Percentiles rank a stretch among this genome's conserved stretches.
phyloP scores from a whole-genome alignment of 2,797 vertebrate genomes.

The Hoplostethus atlanticus region DNA sequence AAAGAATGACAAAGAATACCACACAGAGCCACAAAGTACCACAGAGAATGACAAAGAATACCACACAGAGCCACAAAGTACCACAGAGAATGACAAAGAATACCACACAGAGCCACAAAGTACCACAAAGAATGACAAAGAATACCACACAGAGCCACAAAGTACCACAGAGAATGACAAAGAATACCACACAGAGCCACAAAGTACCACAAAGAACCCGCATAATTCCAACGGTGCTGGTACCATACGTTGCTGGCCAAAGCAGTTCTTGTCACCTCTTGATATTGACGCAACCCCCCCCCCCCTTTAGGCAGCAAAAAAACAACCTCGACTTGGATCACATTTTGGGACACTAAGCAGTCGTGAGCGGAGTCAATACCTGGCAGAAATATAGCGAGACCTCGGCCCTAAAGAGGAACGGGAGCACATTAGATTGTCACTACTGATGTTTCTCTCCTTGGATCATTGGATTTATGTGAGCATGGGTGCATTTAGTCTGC shows the following conservation, averaged over 20 bases:
- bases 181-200: no score
- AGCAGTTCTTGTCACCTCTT: slow-evolving; percentile 46
- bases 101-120: no score
- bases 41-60: no score
- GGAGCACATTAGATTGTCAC: slow-evolving; percentile 71
- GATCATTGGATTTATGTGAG: slow-evolving; percentile 53
- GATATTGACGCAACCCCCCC: slow-evolving; percentile 37
- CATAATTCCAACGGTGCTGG: no score
- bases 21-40: no score
- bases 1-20: no score
- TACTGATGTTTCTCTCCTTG: slow-evolving; percentile 59
- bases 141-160: no score
- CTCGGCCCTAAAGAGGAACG: slow-evolving; percentile 64
- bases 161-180: no score
- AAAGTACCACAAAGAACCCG: no score
- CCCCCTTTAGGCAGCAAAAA: slow-evolving; percentile 57
- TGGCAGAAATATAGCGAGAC: slow-evolving; percentile 67
- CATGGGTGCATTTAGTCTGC: slow-evolving; percentile 23
- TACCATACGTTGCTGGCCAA: slow-evolving; percentile 37
- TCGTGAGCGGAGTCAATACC: slow-evolving; percentile 77
- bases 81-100: no score
- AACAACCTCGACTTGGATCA: slow-evolving; percentile 74
- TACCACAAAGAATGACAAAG: no score
- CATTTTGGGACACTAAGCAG: slow-evolving; percentile 77
- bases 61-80: no score